These are phyloP conservation scores for Xyrichtys novacula DNA, from an alignment of 2,797 vertebrate genomes.

Conservation along the genomic window DNA sequence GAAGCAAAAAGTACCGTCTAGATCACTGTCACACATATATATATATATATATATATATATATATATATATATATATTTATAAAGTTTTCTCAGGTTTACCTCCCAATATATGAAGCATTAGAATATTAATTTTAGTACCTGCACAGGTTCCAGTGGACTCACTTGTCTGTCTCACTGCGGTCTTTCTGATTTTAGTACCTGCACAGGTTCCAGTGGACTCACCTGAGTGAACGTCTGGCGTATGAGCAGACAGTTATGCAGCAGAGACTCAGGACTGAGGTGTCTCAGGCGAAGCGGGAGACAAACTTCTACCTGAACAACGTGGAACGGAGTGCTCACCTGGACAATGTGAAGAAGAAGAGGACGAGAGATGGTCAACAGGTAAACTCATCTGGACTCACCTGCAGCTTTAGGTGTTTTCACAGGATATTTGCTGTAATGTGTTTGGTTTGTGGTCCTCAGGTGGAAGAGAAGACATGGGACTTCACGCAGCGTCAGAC, in stretches of 20 bases:
- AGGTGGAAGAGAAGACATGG: constrained; percentile 84
- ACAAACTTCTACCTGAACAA: constrained; percentile 91
- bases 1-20: too few species aligned
- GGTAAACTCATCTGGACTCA: background rate
- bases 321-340: constrained; percentile 78
- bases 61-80: too few species aligned
- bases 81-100: too few species aligned
- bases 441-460: background rate
- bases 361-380: constrained; percentile 33
- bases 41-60: too few species aligned
- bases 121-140: too few species aligned
- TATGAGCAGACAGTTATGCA: constrained; percentile 90
- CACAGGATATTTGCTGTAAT: background rate
- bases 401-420: background rate
- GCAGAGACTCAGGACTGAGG: constrained; percentile 90
- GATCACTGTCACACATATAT: too few species aligned
- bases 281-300: constrained; percentile 92
- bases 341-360: constrained; percentile 70
- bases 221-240: constrained; percentile 90
- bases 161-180: background rate
- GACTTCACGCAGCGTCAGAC: constrained; percentile 89
- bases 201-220: constrained; percentile 93
- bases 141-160: too few species aligned
- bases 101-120: too few species aligned
- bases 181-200: constrained; percentile 83